A percentile compares a stretch with the other conserved stretches of the same genome.
These are phyloP conservation scores for Nyctalus aviator DNA, from an alignment of 2,797 vertebrate species.

Conservation along the genomic window DNA sequence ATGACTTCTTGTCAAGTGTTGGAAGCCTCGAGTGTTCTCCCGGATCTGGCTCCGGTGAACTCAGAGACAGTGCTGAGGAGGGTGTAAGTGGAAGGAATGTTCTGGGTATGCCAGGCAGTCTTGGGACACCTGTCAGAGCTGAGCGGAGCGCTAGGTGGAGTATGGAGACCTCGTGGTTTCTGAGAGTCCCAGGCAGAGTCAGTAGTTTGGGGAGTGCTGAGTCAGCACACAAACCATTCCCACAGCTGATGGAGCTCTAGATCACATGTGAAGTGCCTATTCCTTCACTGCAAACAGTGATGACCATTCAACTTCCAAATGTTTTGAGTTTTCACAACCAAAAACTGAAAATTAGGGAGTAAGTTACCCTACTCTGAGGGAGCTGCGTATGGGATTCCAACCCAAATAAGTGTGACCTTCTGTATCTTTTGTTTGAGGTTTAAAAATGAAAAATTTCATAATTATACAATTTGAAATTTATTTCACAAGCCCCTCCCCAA, in stretches of 20 bases:
- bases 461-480: neutral
- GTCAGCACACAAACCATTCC: neutral
- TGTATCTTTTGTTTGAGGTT: neutral
- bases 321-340: neutral
- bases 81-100: neutral
- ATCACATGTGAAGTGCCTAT: neutral
- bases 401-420: conserved; percentile 6
- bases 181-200: neutral
- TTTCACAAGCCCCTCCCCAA: neutral
- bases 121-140: neutral
- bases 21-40: neutral
- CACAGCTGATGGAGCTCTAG: neutral
- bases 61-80: neutral
- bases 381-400: conserved; percentile 15
- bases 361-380: neutral
- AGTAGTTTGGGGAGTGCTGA: neutral
- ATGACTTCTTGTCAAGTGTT: neutral
- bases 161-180: neutral
- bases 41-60: neutral
- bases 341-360: conserved; percentile 34
- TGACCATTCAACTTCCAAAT: neutral
- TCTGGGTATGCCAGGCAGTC: neutral
- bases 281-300: neutral
- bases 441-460: neutral
- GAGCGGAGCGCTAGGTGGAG: neutral